A percentile compares a stretch with the other conserved stretches of the same genome.
These are phyloP conservation scores for Brachyhypopomus gauderio DNA, from an alignment of 2,113 vertebrate species.

Conservation along the genomic window DNA sequence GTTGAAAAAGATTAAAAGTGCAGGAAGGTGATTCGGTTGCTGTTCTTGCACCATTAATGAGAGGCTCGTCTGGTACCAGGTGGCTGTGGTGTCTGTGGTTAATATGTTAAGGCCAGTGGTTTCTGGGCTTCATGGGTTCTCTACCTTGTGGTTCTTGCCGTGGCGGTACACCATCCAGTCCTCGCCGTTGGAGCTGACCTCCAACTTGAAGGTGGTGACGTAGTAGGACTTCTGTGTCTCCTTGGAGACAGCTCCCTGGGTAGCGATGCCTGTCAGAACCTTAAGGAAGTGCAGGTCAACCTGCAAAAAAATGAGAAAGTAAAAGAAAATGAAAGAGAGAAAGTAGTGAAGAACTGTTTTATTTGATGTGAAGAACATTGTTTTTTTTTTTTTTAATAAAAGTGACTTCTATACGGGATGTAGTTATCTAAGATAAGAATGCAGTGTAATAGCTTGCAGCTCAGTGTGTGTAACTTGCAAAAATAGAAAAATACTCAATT, in stretches of 20 bases:
- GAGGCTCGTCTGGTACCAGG: too few species aligned
- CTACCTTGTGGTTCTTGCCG: conserved; percentile 97
- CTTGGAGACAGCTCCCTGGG: conserved; percentile 92
- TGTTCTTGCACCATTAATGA: too few species aligned
- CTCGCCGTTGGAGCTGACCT: conserved; percentile 97
- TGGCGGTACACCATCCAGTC: conserved; percentile 99
- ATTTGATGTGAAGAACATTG: background rate
- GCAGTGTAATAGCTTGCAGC: background rate
- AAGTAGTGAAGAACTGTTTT: background rate
- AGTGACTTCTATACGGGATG: too few species aligned
- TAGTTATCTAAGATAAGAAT: conserved; percentile 4
- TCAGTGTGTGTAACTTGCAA: background rate
- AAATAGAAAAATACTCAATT: background rate
- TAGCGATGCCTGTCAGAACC: conserved; percentile 91
- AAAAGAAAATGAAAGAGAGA: conserved; percentile 31
- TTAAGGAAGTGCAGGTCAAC: conserved; percentile 97
- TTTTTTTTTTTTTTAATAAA: too few species aligned
- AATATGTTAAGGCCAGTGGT: background rate
- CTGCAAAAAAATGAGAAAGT: conserved; percentile 63
- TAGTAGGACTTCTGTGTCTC: conserved; percentile 93
- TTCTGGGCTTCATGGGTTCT: background rate
- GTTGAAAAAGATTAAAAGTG: background rate
- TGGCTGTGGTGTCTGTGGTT: too few species aligned
- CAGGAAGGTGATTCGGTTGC: background rate
- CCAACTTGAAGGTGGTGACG: conserved; percentile 93